Percentiles rank a stretch among this genome's conserved stretches.
Conservation (phyloP, 2,888 invertebrate genomes). For the Leptinotarsa peninsularis region DNA sequence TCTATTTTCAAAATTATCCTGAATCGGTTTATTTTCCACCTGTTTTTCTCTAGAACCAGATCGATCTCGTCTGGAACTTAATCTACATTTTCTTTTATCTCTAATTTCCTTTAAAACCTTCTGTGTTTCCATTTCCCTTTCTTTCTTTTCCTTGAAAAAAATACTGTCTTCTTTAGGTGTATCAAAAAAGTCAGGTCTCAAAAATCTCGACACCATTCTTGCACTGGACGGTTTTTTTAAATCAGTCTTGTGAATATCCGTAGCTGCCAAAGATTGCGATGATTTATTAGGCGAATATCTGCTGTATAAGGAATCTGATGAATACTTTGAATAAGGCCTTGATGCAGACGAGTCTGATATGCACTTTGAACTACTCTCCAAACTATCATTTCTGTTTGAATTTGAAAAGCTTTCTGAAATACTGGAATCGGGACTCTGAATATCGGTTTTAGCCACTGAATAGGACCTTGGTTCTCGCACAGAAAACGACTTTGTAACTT, state of each 20-base stretch:
- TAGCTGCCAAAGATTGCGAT: conserved; percentile 41
- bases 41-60: conserved; percentile 57
- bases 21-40: conserved; percentile 29
- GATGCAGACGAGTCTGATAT: conserved; percentile 53
- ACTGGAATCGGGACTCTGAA: conserved; percentile 61
- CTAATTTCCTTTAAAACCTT: conserved; percentile 76
- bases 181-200: conserved; percentile 84
- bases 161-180: conserved; percentile 73
- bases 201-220: conserved; percentile 76
- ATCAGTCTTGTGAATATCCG: conserved; percentile 59
- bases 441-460: conserved; percentile 45
- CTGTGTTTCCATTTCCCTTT: conserved; percentile 78
- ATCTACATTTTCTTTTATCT: conserved; percentile 68
- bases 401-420: conserved; percentile 58
- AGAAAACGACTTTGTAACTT: conserved; percentile 53
- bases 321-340: conserved; percentile 54
- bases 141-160: conserved; percentile 73
- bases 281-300: conserved; percentile 52
- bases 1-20: conserved; percentile 35
- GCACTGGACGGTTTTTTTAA: conserved; percentile 53
- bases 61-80: conserved; percentile 56
- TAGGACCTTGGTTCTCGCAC: conserved; percentile 54
- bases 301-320: conserved; percentile 49
- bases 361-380: conserved; percentile 52
- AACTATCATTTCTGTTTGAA: conserved; percentile 50